phyloP scores from a whole-genome alignment of 2,113 vertebrate genomes.

The Anser cygnoides region DNA sequence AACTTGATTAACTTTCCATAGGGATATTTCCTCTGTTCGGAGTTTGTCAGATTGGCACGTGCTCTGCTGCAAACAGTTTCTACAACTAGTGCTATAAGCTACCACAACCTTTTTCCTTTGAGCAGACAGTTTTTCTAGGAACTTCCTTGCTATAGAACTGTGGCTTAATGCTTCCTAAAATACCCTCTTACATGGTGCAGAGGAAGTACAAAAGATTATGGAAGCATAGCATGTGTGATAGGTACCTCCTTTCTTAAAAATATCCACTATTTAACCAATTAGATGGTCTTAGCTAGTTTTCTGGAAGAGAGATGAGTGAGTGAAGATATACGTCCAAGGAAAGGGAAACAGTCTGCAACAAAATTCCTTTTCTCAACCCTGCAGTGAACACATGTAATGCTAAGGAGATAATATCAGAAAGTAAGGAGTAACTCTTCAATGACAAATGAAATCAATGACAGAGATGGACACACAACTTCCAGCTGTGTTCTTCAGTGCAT shows the following conservation, averaged over 20 bases:
- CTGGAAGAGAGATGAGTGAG: neutral
- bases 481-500: neutral
- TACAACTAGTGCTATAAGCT: neutral
- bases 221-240: neutral
- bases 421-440: neutral
- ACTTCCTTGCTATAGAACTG: neutral
- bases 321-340: neutral
- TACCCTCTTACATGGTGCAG: neutral
- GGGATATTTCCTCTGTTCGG: neutral
- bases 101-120: neutral
- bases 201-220: neutral
- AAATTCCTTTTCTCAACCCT: neutral
- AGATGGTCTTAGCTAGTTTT: neutral
- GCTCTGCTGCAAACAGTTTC: neutral
- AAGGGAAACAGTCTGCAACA: neutral
- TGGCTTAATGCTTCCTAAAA: neutral
- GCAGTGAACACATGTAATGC: rapidly evolving
- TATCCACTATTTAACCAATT: neutral
- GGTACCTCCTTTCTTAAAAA: neutral
- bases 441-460: neutral
- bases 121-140: neutral
- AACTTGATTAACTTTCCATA: neutral
- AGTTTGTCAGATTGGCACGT: neutral
- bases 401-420: neutral
- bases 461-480: neutral